Base-by-base conservation (phyloP, 2,888 invertebrate genomes). In the Meteorus colon region DNA sequence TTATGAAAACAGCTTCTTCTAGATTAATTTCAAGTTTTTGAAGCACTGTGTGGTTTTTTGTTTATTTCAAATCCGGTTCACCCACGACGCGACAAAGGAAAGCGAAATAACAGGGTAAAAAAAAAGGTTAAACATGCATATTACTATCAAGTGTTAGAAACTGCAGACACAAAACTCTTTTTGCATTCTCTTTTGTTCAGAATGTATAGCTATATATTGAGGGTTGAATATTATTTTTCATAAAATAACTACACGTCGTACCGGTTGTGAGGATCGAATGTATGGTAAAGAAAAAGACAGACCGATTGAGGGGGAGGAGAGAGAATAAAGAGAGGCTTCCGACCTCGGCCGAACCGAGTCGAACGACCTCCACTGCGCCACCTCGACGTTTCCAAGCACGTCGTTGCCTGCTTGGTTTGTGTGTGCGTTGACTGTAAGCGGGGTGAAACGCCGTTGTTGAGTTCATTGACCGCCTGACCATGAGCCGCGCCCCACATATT, bases 401-500 rank as follows among this genome's bases (percentile, higher is more conserved):
- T 41, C 74, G 70, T 34, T 72, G 69, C 77, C 19, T 19, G 8
- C 19, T 6, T 55, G 19, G 55, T 55, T 8, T 55, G 19, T 55
- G 55, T 55, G 79, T 80, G 82, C 75, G 82, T 80, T 79, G 81
- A 77, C 79, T 79, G 82, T 80, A 81, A 77, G 77, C 79, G 79
- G 82, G 81, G 81, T 77, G 77, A 77, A 70, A 78, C 76, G 78
- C 73, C 51, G 78, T 74, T 77, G 73, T 63, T 60, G 82, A 84
- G 89, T 86, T 89, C 89, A 85, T 86, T 86, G 89, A 88, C 89
- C 88, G 88, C 88, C 88, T 89, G 89, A 89, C 89, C 89, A 88
- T 87, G 89, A 88, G 88, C 89, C 88, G 88, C 88, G 88, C 89
- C 89, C 89, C 87, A 86, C 86, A 88, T 88, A 79, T 79, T 78